phyloP scores from a whole-genome alignment of 2,113 vertebrate genomes.

The Boleophthalmus pectinirostris region DNA sequence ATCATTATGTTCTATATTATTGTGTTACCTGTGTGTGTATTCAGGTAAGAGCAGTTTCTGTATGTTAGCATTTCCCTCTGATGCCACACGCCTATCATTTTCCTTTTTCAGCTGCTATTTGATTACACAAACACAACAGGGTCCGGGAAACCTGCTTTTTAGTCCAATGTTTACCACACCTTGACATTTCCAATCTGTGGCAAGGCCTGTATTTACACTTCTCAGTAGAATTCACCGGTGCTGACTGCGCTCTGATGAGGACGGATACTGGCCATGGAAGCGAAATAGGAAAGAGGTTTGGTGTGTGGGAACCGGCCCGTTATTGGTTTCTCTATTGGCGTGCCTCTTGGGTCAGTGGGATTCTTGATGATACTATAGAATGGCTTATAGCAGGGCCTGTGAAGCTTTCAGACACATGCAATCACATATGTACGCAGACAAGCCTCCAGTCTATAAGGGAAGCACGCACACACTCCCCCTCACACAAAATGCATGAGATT shows the following conservation, averaged over 20 bases:
- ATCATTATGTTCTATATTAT: not conserved
- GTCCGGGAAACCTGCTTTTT: conserved; percentile 77
- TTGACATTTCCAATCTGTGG: conserved; percentile 62
- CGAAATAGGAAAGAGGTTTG: conserved; percentile 58
- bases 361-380: conserved; percentile 67
- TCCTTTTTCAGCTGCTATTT: conserved; percentile 74
- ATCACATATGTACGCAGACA: conserved; percentile 23
- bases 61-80: conserved; percentile 7
- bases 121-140: conserved; percentile 75
- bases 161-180: conserved; percentile 79
- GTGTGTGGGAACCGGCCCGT: conserved; percentile 66
- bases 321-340: conserved; percentile 77
- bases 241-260: conserved; percentile 76
- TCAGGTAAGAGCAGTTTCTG: conserved; percentile 16
- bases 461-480: conserved; percentile 8
- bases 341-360: conserved; percentile 70
- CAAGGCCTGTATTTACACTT: conserved; percentile 76
- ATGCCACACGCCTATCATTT: conserved; percentile 48
- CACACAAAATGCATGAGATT: conserved; percentile 71
- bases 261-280: conserved; percentile 47
- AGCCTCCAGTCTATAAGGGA: conserved; percentile 3
- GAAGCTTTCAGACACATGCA: conserved; percentile 46
- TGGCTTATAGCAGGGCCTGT: conserved; percentile 57
- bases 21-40: not conserved
- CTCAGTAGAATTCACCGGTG: conserved; percentile 74